A percentile compares a stretch with the other conserved stretches of the same genome.
Conservation (phyloP, 2,888 invertebrate genomes). For the Trichacis sp. region DNA sequence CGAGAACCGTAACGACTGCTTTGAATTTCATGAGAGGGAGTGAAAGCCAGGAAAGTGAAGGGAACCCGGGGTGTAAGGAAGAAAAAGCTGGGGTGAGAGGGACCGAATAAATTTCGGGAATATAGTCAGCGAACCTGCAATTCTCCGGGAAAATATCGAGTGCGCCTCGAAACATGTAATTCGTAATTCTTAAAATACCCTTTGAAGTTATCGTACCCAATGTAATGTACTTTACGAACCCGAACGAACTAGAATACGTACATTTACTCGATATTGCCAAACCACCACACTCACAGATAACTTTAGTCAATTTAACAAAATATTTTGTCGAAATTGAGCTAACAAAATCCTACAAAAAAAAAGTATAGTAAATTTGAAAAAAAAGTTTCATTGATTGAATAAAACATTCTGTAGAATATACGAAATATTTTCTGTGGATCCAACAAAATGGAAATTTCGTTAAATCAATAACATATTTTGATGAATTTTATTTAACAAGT, state of each 20-base stretch:
- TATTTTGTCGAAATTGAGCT: no score
- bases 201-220: slow-evolving; percentile 6
- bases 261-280: not conserved
- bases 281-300: not conserved
- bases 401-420: no score
- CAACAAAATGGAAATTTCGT: no score
- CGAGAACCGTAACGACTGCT: slow-evolving; percentile 62
- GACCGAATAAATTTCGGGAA: slow-evolving; percentile 39
- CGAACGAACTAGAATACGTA: not conserved
- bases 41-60: slow-evolving; percentile 54
- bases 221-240: not conserved
- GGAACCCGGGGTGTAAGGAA: slow-evolving; percentile 46
- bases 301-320: no score
- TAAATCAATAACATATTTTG: no score
- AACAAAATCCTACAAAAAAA: no score
- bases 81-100: slow-evolving; percentile 37
- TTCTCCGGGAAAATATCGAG: slow-evolving; percentile 27
- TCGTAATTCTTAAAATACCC: slow-evolving; percentile 12
- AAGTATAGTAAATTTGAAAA: no score
- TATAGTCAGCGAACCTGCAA: slow-evolving; percentile 24
- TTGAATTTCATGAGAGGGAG: slow-evolving; percentile 67
- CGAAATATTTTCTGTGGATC: no score
- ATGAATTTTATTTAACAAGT: no score
- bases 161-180: slow-evolving; percentile 22
- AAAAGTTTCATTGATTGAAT: no score